Evolutionary conservation across 1,140 invertebrate genomes (phyloP), one percentile per base, ranked within the genome.

Genomic region (Spodoptera frugiperda): DNA sequence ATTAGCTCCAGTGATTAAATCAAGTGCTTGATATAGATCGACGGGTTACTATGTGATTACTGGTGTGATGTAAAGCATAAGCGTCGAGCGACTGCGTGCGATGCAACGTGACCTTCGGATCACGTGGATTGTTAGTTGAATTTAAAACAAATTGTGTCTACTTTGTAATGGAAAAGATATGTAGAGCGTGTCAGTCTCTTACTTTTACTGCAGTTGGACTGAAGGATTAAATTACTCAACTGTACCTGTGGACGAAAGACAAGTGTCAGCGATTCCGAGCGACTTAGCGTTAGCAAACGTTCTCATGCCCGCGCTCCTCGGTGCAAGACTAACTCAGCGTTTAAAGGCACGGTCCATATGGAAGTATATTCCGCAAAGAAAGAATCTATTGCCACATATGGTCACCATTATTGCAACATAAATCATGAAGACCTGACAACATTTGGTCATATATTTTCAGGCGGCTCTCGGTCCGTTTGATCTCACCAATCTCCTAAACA

Each of bases 1-100:
- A 84, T 87, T 85, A 84, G 82, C 83, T 89, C 80, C 85, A 78
- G 81, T 80, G 87, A 91, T 91, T 86, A 89, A 87, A 89, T 91
- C 82, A 84, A 89, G 88, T 84, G 86, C 53, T 79, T 82, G 78
- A 84, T 88, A 90, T 86, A 85, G 85, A 89, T 85, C 82, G 82
- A 78, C 72, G 76, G 77, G 75, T 88, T 84, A 88, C 86, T 84
- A 88, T 83, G 81, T 73, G 78, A 53, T 61, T 46, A 71, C 68
- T 75, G 55, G 48, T 39, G 53, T 67, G 59, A 53, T 63, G 49
- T 57, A 82, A 84, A 65, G 76, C 77, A 80, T 79, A 84, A 81
- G 71, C 80, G 59, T 17, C 49, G 53, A 80, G 80, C 78, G 82
- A 73, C 75, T 70, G 49, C 9, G 59, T 19, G 70, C 54, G 19